Evolutionary conservation across 2,888 invertebrate species (phyloP), one percentile per base, ranked within the genome.

Genomic region (Crematogaster levior): DNA sequence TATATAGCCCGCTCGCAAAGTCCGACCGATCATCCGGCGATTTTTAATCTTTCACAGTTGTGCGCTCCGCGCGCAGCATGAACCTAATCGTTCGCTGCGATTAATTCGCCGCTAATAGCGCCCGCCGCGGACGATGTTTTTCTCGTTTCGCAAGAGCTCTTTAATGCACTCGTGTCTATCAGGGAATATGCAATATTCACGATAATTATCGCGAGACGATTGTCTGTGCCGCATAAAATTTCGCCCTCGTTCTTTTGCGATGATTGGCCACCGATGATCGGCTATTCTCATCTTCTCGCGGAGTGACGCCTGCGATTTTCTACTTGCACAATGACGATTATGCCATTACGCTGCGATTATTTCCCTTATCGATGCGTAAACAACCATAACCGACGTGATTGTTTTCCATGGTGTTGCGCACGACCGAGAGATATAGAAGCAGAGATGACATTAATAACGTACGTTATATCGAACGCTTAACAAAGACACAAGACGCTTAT

Each of bases 341-440:
- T 46, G 79, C 30, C 34, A 37, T 73, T 79, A 58, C 46, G 10
- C n/a, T 21, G 27, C 46, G 58, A 79, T 73, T 73, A 48, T 79
- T 79, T 56, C 77, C 2, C 58, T 79, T 79, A 79, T 79, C 77
- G 58, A 43, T 43, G 75, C 74, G 79, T 73, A 56, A 79, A 79
- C 75, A 68, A 12, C 7, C n/a, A 37, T 46, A 56, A 56, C 7
- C 43, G 73, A 34, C 30, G 79, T 30, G 9, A 56, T 34, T 77
- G 24, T 43, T 79, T 58, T 12, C 18, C 56, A 5, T 72, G 12
- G 18, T 56, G 18, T 18, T 27, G 18, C 30, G 40, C 12, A 27
- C 37, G 27, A 56, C 1, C 12, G 48, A 43, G 12, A 72, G 9
- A 43, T 30, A 27, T 27, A n/a, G 15, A 43, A 58, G 58, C 27